A percentile compares a stretch with the other conserved stretches of the same genome.
Conservation (phyloP, 1,140 invertebrate species). For the Apis dorsata region DNA sequence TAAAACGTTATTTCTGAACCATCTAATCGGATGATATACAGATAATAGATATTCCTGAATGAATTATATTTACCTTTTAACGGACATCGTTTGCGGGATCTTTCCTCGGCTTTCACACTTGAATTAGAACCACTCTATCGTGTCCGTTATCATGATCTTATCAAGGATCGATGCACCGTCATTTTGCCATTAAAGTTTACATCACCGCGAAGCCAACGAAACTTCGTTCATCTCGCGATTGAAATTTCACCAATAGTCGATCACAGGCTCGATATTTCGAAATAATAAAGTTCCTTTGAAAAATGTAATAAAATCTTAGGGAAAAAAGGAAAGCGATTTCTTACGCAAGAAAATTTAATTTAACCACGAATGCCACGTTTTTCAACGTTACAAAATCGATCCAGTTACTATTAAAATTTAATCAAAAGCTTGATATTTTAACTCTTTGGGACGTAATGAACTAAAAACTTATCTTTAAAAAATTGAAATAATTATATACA, state of each 20-base stretch:
- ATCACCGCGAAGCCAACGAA: no score
- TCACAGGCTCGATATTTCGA: background rate
- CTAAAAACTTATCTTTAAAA: no score
- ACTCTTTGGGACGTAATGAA: no score
- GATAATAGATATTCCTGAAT: slow-evolving; percentile 13
- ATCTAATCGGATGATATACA: slow-evolving; percentile 27
- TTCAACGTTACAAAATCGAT: no score
- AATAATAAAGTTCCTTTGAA: no score
- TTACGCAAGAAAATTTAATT: background rate
- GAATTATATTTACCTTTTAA: slow-evolving; percentile 66
- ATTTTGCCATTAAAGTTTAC: background rate
- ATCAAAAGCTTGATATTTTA: no score
- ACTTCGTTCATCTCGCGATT: no score
- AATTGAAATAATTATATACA: no score
- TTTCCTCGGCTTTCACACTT: slow-evolving; percentile 23
- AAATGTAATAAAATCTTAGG: background rate
- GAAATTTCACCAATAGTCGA: background rate
- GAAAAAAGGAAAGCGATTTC: background rate
- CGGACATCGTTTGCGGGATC: slow-evolving; percentile 44
- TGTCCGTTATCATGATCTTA: background rate
- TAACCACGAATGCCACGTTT: no score
- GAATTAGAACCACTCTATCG: slow-evolving; percentile 16
- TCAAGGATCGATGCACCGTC: background rate
- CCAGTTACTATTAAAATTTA: no score
- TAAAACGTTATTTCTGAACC: slow-evolving; percentile 8